Conservation (phyloP, 2,888 invertebrate species). For the Reticulitermes lucifugus region DNA sequence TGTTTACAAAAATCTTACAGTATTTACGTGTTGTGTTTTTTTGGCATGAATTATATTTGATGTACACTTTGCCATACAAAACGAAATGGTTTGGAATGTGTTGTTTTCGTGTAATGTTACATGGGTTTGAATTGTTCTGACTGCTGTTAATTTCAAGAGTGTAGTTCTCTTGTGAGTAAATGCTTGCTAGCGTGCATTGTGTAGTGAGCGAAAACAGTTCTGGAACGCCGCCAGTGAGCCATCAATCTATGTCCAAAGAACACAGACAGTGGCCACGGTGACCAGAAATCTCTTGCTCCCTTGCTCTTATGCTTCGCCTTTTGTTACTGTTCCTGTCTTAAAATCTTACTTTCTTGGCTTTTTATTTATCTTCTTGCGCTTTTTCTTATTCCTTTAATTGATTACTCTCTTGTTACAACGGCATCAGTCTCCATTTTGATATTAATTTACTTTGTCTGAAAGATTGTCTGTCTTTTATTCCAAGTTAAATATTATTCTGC, state of each 20-base stretch:
- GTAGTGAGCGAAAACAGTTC: conserved; percentile 20
- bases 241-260: conserved; percentile 36
- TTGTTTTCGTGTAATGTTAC: conserved; percentile 22
- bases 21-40: too few species aligned
- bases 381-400: background rate
- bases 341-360: background rate
- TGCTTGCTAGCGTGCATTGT: background rate
- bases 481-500: too few species aligned
- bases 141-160: conserved; percentile 10
- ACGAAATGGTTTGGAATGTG: background rate
- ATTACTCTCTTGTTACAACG: background rate
- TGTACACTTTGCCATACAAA: background rate
- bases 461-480: background rate
- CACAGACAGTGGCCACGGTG: background rate
- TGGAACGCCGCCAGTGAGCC: conserved; percentile 33
- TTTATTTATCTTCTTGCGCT: background rate
- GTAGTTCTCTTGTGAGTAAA: conserved; percentile 22
- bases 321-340: background rate
- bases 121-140: background rate
- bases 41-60: background rate
- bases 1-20: too few species aligned
- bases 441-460: background rate
- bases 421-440: background rate
- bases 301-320: background rate
- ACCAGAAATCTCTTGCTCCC: conserved; percentile 10